phyloP scores from a whole-genome alignment of 2,797 vertebrate species.

The Rhodeus uyekii region DNA sequence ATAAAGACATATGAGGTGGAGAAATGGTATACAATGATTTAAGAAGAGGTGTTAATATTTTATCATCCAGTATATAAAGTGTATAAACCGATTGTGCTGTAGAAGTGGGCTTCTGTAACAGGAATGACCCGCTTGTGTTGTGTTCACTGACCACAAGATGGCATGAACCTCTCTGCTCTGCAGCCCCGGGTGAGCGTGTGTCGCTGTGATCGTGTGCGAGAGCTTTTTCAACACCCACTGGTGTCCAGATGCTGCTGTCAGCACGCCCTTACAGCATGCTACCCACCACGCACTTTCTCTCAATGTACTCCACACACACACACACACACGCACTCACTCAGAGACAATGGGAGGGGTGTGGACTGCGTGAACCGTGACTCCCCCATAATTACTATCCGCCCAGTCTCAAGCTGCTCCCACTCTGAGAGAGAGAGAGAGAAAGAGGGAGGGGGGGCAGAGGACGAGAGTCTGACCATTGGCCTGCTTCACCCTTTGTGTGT shows the following conservation, averaged over 20 bases:
- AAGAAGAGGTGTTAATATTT: neutral
- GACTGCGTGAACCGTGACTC: slow-evolving; percentile 56
- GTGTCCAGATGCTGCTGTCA: slow-evolving; percentile 97
- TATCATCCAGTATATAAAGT: neutral
- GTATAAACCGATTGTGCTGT: neutral
- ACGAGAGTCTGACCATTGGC: slow-evolving; percentile 74
- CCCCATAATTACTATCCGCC: slow-evolving; percentile 63
- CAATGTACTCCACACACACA: slow-evolving; percentile 37
- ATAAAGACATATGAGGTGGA: neutral
- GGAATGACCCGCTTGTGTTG: slow-evolving; percentile 48
- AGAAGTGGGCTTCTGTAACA: neutral
- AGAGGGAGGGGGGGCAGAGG: slow-evolving; percentile 46
- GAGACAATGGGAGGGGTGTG: slow-evolving; percentile 58
- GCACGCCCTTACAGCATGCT: slow-evolving; percentile 89
- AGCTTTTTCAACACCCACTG: slow-evolving; percentile 83
- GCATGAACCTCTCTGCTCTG: slow-evolving; percentile 65
- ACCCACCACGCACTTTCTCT: slow-evolving; percentile 76
- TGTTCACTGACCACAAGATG: slow-evolving; percentile 71
- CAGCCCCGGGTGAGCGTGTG: slow-evolving; percentile 24
- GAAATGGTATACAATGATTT: neutral
- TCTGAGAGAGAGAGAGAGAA: slow-evolving; percentile 32
- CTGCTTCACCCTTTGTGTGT: slow-evolving; percentile 64
- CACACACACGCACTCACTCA: slow-evolving; percentile 36
- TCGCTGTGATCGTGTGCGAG: slow-evolving; percentile 8
- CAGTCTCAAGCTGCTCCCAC: slow-evolving; percentile 61